These are phyloP conservation scores for Lethenteron camtschaticum DNA, from an alignment of 2,113 vertebrate genomes.

Conservation along the genomic window DNA sequence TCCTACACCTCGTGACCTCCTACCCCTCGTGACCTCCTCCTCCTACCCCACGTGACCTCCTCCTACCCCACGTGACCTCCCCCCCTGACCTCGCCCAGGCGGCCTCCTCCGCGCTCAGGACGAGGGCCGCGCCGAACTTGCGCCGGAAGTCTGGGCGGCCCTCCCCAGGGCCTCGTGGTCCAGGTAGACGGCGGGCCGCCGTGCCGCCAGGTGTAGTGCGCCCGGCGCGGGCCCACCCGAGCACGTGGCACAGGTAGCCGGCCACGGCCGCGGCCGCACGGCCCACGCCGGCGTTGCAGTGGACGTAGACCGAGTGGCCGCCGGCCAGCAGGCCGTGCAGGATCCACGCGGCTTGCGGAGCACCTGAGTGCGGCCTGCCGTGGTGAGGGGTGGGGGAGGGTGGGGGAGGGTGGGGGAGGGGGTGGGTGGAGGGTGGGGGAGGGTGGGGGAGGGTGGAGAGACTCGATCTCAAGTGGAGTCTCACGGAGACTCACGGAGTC, in stretches of 20 bases:
- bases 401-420: no score
- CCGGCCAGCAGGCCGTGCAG: constrained; percentile 65
- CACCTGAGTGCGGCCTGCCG: constrained; percentile 56
- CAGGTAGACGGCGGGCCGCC: constrained; percentile 58
- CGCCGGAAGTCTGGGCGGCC: constrained; percentile 50
- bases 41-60: no score
- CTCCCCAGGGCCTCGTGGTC: constrained; percentile 56
- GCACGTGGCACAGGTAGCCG: constrained; percentile 60
- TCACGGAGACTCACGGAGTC: no score
- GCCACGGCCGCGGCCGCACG: constrained; percentile 60
- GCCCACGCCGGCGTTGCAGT: constrained; percentile 84
- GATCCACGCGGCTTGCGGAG: constrained; percentile 77
- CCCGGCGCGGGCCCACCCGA: constrained; percentile 62
- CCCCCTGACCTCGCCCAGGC: no score
- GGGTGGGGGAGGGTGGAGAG: no score
- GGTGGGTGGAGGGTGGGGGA: no score
- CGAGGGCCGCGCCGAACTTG: constrained; percentile 39
- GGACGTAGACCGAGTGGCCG: constrained; percentile 67
- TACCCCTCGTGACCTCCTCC: no score
- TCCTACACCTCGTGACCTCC: no score
- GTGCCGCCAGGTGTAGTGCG: constrained; percentile 58
- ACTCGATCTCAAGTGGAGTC: no score
- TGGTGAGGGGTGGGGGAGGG: no score
- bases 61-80: no score
- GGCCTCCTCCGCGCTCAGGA: no score